A percentile compares a stretch with the other conserved stretches of the same genome.
phyloP scores from a whole-genome alignment of 23 tunicate species.

The Styela plicata region DNA sequence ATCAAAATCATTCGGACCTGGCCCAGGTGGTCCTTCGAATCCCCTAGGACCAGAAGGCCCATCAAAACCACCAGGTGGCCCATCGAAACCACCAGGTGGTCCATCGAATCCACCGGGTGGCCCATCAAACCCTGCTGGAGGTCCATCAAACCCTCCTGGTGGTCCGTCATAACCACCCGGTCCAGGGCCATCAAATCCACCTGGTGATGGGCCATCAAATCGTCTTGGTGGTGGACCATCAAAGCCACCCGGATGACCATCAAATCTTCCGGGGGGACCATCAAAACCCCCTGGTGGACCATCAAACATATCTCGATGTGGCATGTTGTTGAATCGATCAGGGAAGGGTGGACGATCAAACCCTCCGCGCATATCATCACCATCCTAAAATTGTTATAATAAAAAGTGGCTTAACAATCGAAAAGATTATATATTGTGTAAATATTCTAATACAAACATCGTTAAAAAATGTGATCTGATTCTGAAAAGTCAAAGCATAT shows the following conservation, averaged over 20 bases:
- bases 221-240: conserved; percentile 17
- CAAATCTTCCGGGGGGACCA: conserved; percentile 3
- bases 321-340: conserved; percentile 20
- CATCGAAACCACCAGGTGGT: conserved; percentile 16
- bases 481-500: too few relatives aligned
- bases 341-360: not conserved
- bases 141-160: conserved; percentile 23
- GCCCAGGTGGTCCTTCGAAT: too few relatives aligned
- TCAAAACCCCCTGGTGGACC: conserved; percentile 12
- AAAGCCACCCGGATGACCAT: conserved; percentile 8
- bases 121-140: conserved; percentile 20
- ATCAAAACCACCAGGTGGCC: conserved; percentile 16
- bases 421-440: too few relatives aligned
- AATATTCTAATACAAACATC: too few relatives aligned
- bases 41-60: not conserved
- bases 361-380: not conserved
- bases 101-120: conserved; percentile 8
- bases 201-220: conserved; percentile 10
- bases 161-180: conserved; percentile 24
- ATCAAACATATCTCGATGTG: conserved; percentile 6
- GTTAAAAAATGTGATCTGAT: too few relatives aligned
- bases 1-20: too few relatives aligned
- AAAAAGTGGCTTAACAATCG: too few relatives aligned
- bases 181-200: conserved; percentile 22
- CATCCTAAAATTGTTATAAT: not conserved